Evolutionary conservation across 2,797 vertebrate species (phyloP).

Genomic region (Paguma larvata): DNA sequence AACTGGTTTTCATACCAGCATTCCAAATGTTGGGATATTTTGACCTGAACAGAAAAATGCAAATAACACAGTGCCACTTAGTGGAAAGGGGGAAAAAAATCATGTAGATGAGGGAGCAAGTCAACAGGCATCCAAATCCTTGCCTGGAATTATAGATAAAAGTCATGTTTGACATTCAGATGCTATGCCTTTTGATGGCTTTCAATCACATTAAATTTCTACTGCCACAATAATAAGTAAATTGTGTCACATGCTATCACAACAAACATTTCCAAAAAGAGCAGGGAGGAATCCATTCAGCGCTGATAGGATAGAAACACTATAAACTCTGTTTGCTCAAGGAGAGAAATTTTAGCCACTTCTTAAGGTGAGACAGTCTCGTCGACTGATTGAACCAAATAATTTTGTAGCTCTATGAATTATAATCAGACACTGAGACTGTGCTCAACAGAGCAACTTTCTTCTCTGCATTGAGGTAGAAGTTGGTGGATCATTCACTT

Average conservation of each 20-base stretch:
- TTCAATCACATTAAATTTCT: conserved; percentile 88
- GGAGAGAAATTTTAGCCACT: conserved; percentile 83
- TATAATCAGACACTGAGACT: conserved; percentile 54
- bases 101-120: conserved; percentile 61
- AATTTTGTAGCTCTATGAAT: conserved; percentile 81
- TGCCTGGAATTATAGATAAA: conserved; percentile 77
- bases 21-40: conserved; percentile 78
- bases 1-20: conserved; percentile 60
- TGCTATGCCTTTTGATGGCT: conserved; percentile 84
- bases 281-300: conserved; percentile 74
- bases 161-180: conserved; percentile 86
- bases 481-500: not conserved
- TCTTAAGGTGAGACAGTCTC: conserved; percentile 85
- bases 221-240: conserved; percentile 87
- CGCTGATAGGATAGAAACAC: conserved; percentile 82
- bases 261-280: conserved; percentile 85
- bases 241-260: conserved; percentile 86
- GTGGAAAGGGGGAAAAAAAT: conserved; percentile 83
- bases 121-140: conserved; percentile 64
- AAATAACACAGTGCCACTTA: conserved; percentile 87
- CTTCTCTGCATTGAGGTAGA: not conserved
- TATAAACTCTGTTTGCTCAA: conserved; percentile 82
- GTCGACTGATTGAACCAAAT: conserved; percentile 44
- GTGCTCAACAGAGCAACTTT: not conserved
- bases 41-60: conserved; percentile 77